Conservation (phyloP, 2,888 invertebrate genomes). For the Drosophila cognata region DNA sequence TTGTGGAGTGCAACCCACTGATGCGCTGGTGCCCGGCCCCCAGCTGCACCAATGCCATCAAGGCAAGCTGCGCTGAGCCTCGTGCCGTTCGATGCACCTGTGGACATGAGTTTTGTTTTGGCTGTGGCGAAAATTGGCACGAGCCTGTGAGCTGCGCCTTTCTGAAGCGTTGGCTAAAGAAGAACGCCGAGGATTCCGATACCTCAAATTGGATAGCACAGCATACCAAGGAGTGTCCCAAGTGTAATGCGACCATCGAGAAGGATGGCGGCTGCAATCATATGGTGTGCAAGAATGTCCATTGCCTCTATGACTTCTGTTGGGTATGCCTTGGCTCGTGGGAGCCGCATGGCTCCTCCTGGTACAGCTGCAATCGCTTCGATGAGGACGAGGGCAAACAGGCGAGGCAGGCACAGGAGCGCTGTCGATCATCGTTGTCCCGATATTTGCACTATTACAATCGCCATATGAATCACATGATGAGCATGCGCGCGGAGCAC, state of each 20-base stretch:
- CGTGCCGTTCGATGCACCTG: conserved; percentile 97
- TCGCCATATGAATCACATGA: conserved; percentile 99
- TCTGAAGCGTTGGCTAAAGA: conserved; percentile 98
- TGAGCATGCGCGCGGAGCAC: conserved; percentile 98
- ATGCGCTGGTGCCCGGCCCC: conserved; percentile 99
- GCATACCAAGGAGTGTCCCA: conserved; percentile 99
- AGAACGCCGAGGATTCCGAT: conserved; percentile 99
- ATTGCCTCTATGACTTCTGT: conserved; percentile 98
- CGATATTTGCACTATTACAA: conserved; percentile 99
- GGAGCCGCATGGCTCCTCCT: conserved; percentile 99
- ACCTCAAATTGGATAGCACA: conserved; percentile 99
- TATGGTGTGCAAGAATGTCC: conserved; percentile 99
- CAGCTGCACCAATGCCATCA: conserved; percentile 97
- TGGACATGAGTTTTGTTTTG: conserved; percentile 96
- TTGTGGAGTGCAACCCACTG: conserved; percentile 98
- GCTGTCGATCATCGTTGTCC: conserved; percentile 95
- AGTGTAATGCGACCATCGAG: conserved; percentile 97
- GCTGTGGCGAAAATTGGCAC: conserved; percentile 98
- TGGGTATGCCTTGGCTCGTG: conserved; percentile 99
- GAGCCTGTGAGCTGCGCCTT: conserved; percentile 98
- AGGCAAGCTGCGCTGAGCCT: conserved; percentile 94
- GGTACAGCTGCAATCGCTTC: conserved; percentile 99
- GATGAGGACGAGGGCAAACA: conserved; percentile 98
- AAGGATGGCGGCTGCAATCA: conserved; percentile 99
- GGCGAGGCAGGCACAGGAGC: conserved; percentile 97